Evolutionary conservation across 2,797 vertebrate genomes (phyloP).

Genomic region (Xyrichtys novacula): DNA sequence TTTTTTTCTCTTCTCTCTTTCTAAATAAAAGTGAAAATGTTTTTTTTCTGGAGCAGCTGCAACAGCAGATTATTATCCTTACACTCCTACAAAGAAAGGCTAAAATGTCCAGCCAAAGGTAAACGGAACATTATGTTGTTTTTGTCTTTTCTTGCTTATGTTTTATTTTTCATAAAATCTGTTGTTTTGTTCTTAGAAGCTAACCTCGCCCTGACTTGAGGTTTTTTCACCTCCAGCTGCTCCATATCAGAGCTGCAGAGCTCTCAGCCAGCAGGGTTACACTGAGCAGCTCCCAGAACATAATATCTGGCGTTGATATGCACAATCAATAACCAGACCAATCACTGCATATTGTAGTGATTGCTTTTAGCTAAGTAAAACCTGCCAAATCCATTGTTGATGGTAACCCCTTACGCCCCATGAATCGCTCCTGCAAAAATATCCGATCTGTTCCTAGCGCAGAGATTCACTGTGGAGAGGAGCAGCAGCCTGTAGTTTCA

Average conservation of each 20-base stretch:
- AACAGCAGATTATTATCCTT: slow-evolving; percentile 35
- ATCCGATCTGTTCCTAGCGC: neutral
- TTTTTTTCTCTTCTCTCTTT: slow-evolving; percentile 34
- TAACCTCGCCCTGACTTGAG: slow-evolving; percentile 33
- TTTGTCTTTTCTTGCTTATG: slow-evolving; percentile 2
- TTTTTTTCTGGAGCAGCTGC: slow-evolving; percentile 35
- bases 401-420: slow-evolving; percentile 10
- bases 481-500: neutral
- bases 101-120: slow-evolving; percentile 31
- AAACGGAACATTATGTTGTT: slow-evolving; percentile 34
- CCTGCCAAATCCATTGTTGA: slow-evolving; percentile 39
- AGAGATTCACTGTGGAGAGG: neutral
- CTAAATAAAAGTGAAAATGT: slow-evolving; percentile 32
- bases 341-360: slow-evolving; percentile 38
- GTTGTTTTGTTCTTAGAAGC: slow-evolving; percentile 39
- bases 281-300: slow-evolving; percentile 32
- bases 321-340: slow-evolving; percentile 46
- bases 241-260: slow-evolving; percentile 25
- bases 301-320: slow-evolving; percentile 28
- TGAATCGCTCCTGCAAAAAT: slow-evolving; percentile 15
- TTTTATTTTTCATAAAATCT: slow-evolving; percentile 14
- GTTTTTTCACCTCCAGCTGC: slow-evolving; percentile 41
- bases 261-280: slow-evolving; percentile 20
- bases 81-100: slow-evolving; percentile 42
- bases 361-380: slow-evolving; percentile 39